Percentiles rank a stretch among this genome's conserved stretches.
Evolutionary conservation across 2,113 vertebrate species (phyloP).

Genomic region (Urocynchramus pylzowi): DNA sequence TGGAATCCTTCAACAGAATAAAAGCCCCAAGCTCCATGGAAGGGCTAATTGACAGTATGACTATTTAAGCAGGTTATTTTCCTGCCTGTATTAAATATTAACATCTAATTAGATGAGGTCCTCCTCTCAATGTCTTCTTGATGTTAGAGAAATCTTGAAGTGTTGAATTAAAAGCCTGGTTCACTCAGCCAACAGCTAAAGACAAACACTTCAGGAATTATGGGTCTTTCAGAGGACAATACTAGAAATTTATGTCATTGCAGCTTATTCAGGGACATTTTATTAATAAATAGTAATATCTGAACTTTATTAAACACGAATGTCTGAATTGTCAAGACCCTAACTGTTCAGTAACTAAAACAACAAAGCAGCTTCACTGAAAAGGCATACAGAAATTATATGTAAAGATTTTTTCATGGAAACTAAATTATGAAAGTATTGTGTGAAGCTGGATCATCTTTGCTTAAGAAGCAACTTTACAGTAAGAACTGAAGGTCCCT

Average conservation of each 20-base stretch:
- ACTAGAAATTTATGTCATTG: background rate
- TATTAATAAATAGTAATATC: background rate
- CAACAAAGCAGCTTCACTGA: background rate
- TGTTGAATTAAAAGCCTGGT: background rate
- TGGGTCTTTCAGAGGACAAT: background rate
- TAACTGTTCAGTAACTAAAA: background rate
- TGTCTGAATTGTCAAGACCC: background rate
- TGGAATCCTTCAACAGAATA: background rate
- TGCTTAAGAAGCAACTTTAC: background rate
- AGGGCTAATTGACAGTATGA: background rate
- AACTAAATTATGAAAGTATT: background rate
- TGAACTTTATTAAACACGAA: background rate
- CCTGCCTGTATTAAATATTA: constrained; percentile 8
- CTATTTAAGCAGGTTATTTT: background rate
- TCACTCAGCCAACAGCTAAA: background rate
- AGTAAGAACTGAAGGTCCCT: background rate
- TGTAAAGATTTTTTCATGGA: background rate
- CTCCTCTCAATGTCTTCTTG: background rate
- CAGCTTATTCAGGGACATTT: background rate
- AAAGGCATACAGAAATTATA: background rate
- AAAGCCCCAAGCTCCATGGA: background rate
- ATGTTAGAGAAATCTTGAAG: background rate
- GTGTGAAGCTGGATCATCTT: background rate
- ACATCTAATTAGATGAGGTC: background rate
- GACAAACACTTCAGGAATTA: background rate